Percentiles rank a stretch among this genome's conserved stretches.
Conservation (phyloP, 2,797 vertebrate genomes). For the Bothrops alternatus region DNA sequence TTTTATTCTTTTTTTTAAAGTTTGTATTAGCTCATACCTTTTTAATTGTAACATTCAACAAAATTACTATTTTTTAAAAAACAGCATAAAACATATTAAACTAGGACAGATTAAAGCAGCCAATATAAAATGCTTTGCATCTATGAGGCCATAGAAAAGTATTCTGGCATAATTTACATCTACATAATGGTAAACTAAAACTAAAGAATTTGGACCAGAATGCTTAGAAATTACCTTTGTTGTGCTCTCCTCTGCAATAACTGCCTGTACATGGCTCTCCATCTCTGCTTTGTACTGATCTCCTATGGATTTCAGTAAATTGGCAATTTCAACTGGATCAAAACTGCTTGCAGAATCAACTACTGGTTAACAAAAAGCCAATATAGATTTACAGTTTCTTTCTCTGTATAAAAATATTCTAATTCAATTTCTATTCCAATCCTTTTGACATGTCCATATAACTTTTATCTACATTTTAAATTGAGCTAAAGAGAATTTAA, state of each 20-base stretch:
- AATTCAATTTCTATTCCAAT: neutral
- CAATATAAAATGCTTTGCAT: neutral
- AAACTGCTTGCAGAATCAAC: slow-evolving; percentile 8
- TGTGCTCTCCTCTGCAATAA: slow-evolving; percentile 1
- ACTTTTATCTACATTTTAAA: neutral
- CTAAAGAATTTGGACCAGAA: neutral
- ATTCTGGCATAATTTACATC: neutral
- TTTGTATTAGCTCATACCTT: neutral
- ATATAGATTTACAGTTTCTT: neutral
- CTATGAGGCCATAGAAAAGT: neutral
- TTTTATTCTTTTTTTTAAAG: neutral
- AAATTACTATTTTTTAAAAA: neutral
- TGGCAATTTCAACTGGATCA: slow-evolving; percentile 44
- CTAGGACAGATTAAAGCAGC: neutral
- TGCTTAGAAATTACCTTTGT: slow-evolving; percentile 54
- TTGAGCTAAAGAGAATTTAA: neutral
- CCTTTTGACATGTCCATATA: neutral
- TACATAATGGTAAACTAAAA: neutral
- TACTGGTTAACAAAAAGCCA: neutral
- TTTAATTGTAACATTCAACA: neutral
- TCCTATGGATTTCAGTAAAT: slow-evolving; percentile 53
- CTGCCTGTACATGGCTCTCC: neutral
- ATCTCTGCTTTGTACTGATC: slow-evolving; percentile 61
- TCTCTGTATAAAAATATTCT: neutral
- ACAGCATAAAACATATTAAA: neutral